phyloP scores from a whole-genome alignment of 2,113 vertebrate genomes.

The Osmerus mordax region DNA sequence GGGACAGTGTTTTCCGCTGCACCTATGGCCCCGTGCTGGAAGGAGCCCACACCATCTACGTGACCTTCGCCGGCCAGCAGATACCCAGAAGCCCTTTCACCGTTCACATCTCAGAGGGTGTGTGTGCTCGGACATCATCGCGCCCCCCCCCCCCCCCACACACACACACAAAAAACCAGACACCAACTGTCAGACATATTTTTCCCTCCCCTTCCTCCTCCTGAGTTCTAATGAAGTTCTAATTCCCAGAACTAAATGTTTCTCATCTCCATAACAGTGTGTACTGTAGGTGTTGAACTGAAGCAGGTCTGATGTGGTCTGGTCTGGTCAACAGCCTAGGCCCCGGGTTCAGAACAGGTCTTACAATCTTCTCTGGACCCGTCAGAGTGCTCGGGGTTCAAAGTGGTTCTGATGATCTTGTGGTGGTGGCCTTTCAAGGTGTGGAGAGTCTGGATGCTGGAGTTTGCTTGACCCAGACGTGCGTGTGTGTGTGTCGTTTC shows the following conservation, averaged over 20 bases:
- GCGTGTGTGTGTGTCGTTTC: constrained; percentile 56
- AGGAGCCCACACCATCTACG: constrained; percentile 82
- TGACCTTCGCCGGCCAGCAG: constrained; percentile 84
- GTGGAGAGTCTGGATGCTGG: neutral
- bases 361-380: neutral
- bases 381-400: neutral
- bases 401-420: constrained; percentile 1
- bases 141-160: constrained; percentile 2
- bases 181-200: neutral
- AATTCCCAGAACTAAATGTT: neutral
- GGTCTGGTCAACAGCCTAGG: neutral
- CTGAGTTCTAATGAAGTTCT: constrained; percentile 21
- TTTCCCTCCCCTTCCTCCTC: constrained; percentile 7
- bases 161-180: neutral
- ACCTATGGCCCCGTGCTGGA: constrained; percentile 87
- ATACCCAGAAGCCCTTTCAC: constrained; percentile 90
- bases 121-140: neutral
- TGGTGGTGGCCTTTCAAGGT: constrained; percentile 18
- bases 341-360: neutral
- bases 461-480: constrained; percentile 9
- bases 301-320: neutral
- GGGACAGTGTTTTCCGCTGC: constrained; percentile 91
- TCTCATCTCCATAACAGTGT: constrained; percentile 10
- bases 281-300: constrained; percentile 1
- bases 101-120: constrained; percentile 90